Conservation (phyloP, 2,888 invertebrate genomes). For the Diaperis boleti region DNA sequence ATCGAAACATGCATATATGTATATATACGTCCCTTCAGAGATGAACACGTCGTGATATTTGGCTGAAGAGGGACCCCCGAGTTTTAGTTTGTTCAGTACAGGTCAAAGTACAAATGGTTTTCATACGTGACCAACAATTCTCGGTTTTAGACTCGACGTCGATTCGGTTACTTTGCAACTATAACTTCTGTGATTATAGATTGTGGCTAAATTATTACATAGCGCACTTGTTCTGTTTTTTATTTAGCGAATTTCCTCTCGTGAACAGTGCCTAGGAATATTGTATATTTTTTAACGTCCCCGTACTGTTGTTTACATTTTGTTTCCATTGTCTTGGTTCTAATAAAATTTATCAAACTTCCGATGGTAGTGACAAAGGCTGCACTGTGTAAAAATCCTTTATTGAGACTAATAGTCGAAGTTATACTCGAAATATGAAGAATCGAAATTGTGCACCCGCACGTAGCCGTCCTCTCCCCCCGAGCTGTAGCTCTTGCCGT, state of each 20-base stretch:
- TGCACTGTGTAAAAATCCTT: too few species aligned
- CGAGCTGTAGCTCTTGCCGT: constrained; percentile 95
- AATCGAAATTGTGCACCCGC: constrained; percentile 95
- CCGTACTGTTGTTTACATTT: constrained; percentile 60
- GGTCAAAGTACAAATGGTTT: constrained; percentile 57
- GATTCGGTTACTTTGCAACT: constrained; percentile 52
- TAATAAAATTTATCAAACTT: constrained; percentile 53
- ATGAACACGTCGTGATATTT: constrained; percentile 46
- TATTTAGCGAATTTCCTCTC: constrained; percentile 58
- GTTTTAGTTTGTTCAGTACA: constrained; percentile 49
- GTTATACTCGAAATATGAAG: constrained; percentile 94
- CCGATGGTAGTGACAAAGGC: too few species aligned
- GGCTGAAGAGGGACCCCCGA: constrained; percentile 46
- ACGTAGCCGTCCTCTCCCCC: constrained; percentile 99
- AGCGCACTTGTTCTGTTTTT: constrained; percentile 57
- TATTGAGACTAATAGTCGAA: constrained; percentile 93
- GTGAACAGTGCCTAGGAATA: constrained; percentile 65
- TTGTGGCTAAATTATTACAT: constrained; percentile 61
- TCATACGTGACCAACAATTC: constrained; percentile 56
- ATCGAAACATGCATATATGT: constrained; percentile 54
- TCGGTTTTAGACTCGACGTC: constrained; percentile 46
- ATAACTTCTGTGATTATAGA: constrained; percentile 63
- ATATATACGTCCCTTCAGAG: constrained; percentile 43
- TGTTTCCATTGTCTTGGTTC: constrained; percentile 61
- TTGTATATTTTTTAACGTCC: constrained; percentile 64